A percentile compares a stretch with the other conserved stretches of the same genome.
Evolutionary conservation across 2,888 invertebrate species (phyloP).

Genomic region (Drosophila neonasuta): DNA sequence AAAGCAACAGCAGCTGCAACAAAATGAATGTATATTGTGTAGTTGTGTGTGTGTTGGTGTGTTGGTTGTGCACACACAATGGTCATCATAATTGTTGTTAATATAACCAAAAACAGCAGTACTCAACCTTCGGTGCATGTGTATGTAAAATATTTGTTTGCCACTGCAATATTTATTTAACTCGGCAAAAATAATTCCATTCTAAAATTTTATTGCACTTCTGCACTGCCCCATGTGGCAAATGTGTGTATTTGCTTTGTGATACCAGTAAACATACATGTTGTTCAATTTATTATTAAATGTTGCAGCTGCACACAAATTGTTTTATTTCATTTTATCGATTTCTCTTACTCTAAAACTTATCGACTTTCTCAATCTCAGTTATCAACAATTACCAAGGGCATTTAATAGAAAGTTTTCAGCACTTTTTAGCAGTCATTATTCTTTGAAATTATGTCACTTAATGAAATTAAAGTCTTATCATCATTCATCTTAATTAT

Average conservation of each 20-base stretch:
- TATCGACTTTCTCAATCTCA: neutral
- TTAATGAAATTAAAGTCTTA: slow-evolving; percentile 54
- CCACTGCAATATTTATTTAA: slow-evolving; percentile 23
- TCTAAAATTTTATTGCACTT: slow-evolving; percentile 16
- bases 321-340: neutral
- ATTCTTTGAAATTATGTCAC: slow-evolving; percentile 64
- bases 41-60: neutral
- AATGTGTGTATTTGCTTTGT: slow-evolving; percentile 29
- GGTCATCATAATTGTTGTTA: slow-evolving; percentile 69
- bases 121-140: slow-evolving; percentile 26
- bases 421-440: slow-evolving; percentile 54
- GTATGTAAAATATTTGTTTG: slow-evolving; percentile 19
- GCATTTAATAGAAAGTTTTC: slow-evolving; percentile 3
- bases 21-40: slow-evolving; percentile 1
- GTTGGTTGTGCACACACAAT: slow-evolving; percentile 14
- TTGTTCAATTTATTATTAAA: slow-evolving; percentile 50
- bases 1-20: slow-evolving; percentile 19
- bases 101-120: slow-evolving; percentile 57
- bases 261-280: slow-evolving; percentile 26
- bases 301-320: slow-evolving; percentile 21
- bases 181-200: slow-evolving; percentile 5
- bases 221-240: slow-evolving; percentile 40
- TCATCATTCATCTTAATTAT: slow-evolving; percentile 59
- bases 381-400: neutral
- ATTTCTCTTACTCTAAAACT: neutral